These are phyloP conservation scores for Drosophila hawaiiensis DNA, from an alignment of 2,888 invertebrate genomes.

Conservation along the genomic window DNA sequence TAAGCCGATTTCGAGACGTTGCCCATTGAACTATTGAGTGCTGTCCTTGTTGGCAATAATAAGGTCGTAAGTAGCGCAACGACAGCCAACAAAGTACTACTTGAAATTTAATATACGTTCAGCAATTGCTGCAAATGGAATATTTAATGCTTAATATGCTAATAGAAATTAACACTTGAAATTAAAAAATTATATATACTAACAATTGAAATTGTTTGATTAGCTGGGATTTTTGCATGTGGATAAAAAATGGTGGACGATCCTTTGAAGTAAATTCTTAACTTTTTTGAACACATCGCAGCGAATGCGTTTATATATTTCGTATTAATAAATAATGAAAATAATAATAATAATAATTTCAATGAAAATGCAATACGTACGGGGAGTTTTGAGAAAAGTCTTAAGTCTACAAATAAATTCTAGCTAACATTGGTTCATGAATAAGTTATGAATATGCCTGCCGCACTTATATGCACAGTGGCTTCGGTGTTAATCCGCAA, in stretches of 20 bases:
- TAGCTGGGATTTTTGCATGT: neutral
- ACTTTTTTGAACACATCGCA: too few species aligned
- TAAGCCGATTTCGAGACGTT: slow-evolving; percentile 67
- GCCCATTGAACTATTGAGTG: slow-evolving; percentile 48
- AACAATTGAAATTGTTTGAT: slow-evolving; percentile 11
- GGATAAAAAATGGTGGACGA: neutral
- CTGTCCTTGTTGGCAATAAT: slow-evolving; percentile 23
- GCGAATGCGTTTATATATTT: neutral
- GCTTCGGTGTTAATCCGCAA: neutral
- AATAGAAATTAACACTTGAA: slow-evolving; percentile 10
- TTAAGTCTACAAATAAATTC: neutral
- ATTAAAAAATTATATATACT: slow-evolving; percentile 2
- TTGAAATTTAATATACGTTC: slow-evolving; percentile 21
- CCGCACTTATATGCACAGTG: neutral
- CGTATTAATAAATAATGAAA: neutral
- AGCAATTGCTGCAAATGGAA: slow-evolving; percentile 25
- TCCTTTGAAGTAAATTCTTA: neutral
- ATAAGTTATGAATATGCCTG: neutral
- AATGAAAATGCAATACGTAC: neutral
- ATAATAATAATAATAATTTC: neutral
- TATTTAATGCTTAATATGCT: slow-evolving; percentile 22
- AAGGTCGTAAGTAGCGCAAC: slow-evolving; percentile 65
- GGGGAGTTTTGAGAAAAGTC: neutral
- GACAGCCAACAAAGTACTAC: slow-evolving; percentile 11
- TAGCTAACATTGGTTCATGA: neutral